Percentiles rank a stretch among this genome's conserved stretches.
phyloP scores from a whole-genome alignment of 2,888 invertebrate genomes.

The Macaria liturata region DNA sequence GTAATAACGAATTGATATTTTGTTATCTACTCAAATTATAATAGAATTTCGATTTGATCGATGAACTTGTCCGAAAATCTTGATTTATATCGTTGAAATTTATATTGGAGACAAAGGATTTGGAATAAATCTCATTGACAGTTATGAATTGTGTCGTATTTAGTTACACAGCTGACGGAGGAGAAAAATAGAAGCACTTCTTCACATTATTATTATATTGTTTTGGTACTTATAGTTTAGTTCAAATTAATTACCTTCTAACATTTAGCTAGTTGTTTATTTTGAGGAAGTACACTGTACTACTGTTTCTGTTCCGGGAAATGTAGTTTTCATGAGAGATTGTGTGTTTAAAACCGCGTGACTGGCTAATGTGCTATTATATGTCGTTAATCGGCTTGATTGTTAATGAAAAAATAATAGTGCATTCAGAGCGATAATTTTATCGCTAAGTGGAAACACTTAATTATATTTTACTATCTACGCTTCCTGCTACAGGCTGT shows the following conservation, averaged over 20 bases:
- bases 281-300: too few relatives aligned
- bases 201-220: too few relatives aligned
- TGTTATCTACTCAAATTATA: constrained; percentile 28
- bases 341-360: too few relatives aligned
- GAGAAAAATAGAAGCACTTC: too few relatives aligned
- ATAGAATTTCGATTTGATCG: constrained; percentile 27
- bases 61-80: constrained; percentile 30
- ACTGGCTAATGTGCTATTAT: constrained; percentile 4
- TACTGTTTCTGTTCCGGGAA: too few relatives aligned
- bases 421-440: constrained; percentile 44
- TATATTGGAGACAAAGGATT: constrained; percentile 22
- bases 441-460: constrained; percentile 51
- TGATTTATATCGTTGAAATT: constrained; percentile 23
- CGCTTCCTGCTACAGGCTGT: constrained; percentile 46
- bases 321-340: too few relatives aligned
- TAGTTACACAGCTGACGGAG: constrained; percentile 21
- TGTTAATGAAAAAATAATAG: constrained; percentile 48
- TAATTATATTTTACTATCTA: constrained; percentile 61
- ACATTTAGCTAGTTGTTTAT: too few relatives aligned
- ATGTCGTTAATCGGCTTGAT: constrained; percentile 29
- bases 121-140: constrained; percentile 29
- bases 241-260: too few relatives aligned
- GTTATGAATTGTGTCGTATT: constrained; percentile 25
- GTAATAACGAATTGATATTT: constrained; percentile 31
- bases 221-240: too few relatives aligned